phyloP scores from a whole-genome alignment of 2,888 invertebrate species.

The Caenorhabditis virilis region DNA sequence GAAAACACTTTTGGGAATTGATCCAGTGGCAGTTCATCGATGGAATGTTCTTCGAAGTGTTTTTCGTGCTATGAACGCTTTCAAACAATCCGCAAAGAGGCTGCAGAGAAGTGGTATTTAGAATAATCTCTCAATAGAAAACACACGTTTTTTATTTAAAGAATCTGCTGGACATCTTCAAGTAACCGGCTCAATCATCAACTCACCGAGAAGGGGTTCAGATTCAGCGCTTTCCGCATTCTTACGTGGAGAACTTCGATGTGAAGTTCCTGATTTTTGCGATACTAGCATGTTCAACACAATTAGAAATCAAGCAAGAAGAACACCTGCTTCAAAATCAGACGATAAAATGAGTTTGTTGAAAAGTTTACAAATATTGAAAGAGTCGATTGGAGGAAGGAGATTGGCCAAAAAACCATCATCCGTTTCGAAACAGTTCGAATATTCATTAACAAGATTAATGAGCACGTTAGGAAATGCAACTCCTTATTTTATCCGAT shows the following conservation, averaged over 20 bases:
- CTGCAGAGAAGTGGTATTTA: conserved; percentile 50
- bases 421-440: conserved; percentile 91
- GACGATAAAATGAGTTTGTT: conserved; percentile 58
- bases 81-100: conserved; percentile 67
- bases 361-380: conserved; percentile 78
- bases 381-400: conserved; percentile 80
- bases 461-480: conserved; percentile 92
- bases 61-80: conserved; percentile 61
- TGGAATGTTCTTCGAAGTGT: conserved; percentile 57
- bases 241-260: conserved; percentile 63
- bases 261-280: conserved; percentile 65
- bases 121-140: background rate
- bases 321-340: conserved; percentile 46
- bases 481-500: conserved; percentile 84
- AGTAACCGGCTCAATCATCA: conserved; percentile 35
- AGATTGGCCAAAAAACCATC: conserved; percentile 74
- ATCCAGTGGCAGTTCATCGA: conserved; percentile 83
- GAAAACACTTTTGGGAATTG: conserved; percentile 87
- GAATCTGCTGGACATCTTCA: conserved; percentile 60
- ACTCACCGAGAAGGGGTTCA: conserved; percentile 44
- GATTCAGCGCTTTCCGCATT: conserved; percentile 66
- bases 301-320: conserved; percentile 61
- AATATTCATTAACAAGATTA: conserved; percentile 83
- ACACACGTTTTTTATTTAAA: conserved; percentile 17
- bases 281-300: conserved; percentile 68